Evolutionary conservation across 2,888 invertebrate genomes (phyloP).

Genomic region (Punctoribates punctum): DNA sequence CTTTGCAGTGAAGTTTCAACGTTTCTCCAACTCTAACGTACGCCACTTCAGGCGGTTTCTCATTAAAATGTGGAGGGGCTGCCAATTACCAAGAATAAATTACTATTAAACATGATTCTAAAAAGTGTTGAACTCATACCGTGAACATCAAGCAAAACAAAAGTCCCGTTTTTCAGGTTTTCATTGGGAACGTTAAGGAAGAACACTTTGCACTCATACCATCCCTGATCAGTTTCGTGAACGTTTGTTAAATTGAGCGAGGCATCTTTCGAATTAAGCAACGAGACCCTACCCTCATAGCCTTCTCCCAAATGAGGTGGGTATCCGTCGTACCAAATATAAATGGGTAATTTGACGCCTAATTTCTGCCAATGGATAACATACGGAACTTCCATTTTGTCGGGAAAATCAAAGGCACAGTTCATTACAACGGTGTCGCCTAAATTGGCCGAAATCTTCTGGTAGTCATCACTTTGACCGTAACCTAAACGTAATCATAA

Average conservation of each 20-base stretch:
- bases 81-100: constrained; percentile 40
- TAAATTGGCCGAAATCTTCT: constrained; percentile 69
- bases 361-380: constrained; percentile 99
- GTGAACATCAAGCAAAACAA: constrained; percentile 90
- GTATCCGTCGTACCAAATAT: constrained; percentile 97
- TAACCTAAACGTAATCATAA: too few species aligned
- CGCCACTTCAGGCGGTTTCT: constrained; percentile 90
- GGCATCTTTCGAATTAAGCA: constrained; percentile 69
- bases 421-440: constrained; percentile 95
- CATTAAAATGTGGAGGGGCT: constrained; percentile 90
- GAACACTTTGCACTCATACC: constrained; percentile 93
- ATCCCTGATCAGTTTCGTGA: constrained; percentile 90
- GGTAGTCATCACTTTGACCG: constrained; percentile 8
- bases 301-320: constrained; percentile 93
- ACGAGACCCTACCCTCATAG: constrained; percentile 84
- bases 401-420: constrained; percentile 95
- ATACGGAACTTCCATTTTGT: constrained; percentile 65
- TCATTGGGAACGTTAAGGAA: constrained; percentile 72
- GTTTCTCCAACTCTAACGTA: constrained; percentile 95
- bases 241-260: constrained; percentile 94
- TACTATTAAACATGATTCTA: background rate
- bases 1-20: constrained; percentile 92
- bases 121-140: constrained; percentile 39
- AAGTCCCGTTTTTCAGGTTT: constrained; percentile 71
- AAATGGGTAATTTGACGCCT: constrained; percentile 91